Conservation (phyloP, 1,140 invertebrate genomes). For the Drosophila micromelanica region DNA sequence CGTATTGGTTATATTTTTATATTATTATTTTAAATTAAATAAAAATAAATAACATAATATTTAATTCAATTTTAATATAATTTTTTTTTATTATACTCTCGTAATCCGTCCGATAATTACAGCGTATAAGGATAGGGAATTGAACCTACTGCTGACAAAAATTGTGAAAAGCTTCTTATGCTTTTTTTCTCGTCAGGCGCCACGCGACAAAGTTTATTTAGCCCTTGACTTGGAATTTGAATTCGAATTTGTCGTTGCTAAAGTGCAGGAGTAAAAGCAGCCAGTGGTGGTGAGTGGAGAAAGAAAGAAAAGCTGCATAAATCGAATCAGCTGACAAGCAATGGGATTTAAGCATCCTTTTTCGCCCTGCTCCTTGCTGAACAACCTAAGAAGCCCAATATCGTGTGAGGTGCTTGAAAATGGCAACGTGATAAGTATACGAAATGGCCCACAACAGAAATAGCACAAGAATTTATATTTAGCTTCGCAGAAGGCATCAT, state of each 20-base stretch:
- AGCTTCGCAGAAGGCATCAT: conserved; percentile 11
- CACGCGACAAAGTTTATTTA: conserved; percentile 72
- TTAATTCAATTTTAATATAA: too few species aligned
- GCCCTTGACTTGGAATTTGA: conserved; percentile 75
- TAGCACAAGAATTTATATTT: conserved; percentile 48
- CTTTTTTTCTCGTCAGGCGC: conserved; percentile 31
- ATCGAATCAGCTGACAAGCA: conserved; percentile 52
- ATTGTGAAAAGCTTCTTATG: conserved; percentile 29
- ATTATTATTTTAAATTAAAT: too few species aligned
- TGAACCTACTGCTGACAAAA: neutral
- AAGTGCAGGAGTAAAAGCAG: conserved; percentile 50
- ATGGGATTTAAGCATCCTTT: neutral
- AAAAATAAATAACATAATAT: too few species aligned
- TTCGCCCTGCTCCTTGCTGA: neutral
- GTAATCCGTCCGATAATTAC: neutral
- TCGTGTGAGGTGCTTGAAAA: conserved; percentile 13
- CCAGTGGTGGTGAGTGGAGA: conserved; percentile 13
- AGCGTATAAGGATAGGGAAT: neutral
- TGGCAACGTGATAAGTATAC: conserved; percentile 26
- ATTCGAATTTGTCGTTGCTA: conserved; percentile 25
- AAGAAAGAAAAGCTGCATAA: conserved; percentile 41
- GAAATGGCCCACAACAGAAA: conserved; percentile 17
- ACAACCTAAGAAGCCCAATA: neutral
- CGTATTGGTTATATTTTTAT: too few species aligned
- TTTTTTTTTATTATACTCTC: too few species aligned